Evolutionary conservation across 2,888 invertebrate species (phyloP).

Genomic region (Vannuccia rotundouncinata): DNA sequence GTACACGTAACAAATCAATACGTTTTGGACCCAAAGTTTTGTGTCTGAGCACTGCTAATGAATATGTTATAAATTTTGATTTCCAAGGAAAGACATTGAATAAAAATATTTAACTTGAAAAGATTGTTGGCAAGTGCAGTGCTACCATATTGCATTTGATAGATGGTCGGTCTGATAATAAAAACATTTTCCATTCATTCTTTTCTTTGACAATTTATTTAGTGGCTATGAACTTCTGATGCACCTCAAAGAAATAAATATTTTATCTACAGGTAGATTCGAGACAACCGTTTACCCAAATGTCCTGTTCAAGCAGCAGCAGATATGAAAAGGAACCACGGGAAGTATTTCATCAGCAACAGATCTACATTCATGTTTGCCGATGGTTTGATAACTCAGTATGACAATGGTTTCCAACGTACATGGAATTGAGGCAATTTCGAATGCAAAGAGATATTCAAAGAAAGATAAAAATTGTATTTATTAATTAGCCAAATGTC

Average conservation of each 20-base stretch:
- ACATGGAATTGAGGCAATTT: neutral
- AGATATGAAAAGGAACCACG: neutral
- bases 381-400: neutral
- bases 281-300: neutral
- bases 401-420: neutral
- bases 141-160: too few species aligned
- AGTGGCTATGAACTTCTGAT: neutral
- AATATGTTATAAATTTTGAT: neutral
- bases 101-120: neutral
- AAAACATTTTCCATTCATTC: neutral
- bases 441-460: neutral
- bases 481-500: neutral
- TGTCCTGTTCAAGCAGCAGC: neutral
- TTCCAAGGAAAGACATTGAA: neutral
- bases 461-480: neutral
- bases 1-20: conserved; percentile 7
- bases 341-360: neutral
- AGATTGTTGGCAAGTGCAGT: neutral
- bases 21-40: neutral
- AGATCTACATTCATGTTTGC: neutral
- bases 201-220: neutral
- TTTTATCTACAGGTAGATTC: neutral
- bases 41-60: neutral
- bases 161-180: neutral
- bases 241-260: neutral